A percentile compares a stretch with the other conserved stretches of the same genome.
These are phyloP conservation scores for Sphaerophoria taeniata DNA, from an alignment of 2,888 invertebrate species.

Conservation along the genomic window DNA sequence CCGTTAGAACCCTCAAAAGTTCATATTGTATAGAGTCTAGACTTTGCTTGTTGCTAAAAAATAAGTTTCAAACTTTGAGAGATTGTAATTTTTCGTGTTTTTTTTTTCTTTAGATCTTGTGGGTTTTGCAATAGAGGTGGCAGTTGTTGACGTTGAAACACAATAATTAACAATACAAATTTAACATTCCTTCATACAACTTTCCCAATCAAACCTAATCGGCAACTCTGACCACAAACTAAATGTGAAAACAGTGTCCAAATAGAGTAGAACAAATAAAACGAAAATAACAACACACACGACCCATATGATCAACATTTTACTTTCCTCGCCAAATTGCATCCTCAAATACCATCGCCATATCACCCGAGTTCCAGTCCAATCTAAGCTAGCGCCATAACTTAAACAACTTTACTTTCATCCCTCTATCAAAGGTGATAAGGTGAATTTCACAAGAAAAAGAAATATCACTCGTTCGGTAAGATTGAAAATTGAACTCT, in stretches of 20 bases:
- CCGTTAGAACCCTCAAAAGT: too few relatives aligned
- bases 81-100: too few relatives aligned
- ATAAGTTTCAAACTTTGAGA: too few relatives aligned
- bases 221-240: conserved; percentile 43
- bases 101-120: too few relatives aligned
- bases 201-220: conserved; percentile 13
- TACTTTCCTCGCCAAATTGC: conserved; percentile 67
- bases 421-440: conserved; percentile 28
- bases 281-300: conserved; percentile 54
- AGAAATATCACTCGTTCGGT: neutral
- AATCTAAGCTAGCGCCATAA: conserved; percentile 63
- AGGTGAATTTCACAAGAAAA: conserved; percentile 2
- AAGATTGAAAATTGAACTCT: neutral
- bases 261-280: conserved; percentile 18
- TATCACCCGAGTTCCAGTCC: conserved; percentile 21
- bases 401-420: conserved; percentile 53
- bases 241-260: conserved; percentile 17
- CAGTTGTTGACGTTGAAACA: too few relatives aligned
- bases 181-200: too few relatives aligned
- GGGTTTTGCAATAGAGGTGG: too few relatives aligned
- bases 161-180: too few relatives aligned
- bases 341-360: conserved; percentile 50
- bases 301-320: conserved; percentile 70
- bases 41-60: too few relatives aligned
- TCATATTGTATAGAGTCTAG: too few relatives aligned